Evolutionary conservation across 2,113 vertebrate species (phyloP).

Genomic region (Cynopterus brachyotis): DNA sequence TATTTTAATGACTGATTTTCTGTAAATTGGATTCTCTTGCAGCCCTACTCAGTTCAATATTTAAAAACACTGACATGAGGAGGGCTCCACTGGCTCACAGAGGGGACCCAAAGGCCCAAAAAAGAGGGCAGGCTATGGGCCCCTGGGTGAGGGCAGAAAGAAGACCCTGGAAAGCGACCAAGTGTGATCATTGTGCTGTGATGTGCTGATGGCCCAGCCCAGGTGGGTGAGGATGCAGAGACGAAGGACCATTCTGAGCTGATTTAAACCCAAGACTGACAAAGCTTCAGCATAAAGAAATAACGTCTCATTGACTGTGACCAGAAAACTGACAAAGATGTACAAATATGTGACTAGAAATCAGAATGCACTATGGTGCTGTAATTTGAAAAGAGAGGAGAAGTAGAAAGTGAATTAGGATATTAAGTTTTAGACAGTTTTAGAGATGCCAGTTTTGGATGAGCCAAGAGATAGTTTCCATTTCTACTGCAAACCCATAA

Average conservation of each 20-base stretch:
- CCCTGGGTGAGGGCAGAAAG: accelerated
- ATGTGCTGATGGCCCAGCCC: accelerated
- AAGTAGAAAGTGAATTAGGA: not conserved
- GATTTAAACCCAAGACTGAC: not conserved
- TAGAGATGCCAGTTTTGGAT: not conserved
- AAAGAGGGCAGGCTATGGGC: not conserved
- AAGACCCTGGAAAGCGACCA: accelerated
- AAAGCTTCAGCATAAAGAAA: not conserved
- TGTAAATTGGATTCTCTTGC: not conserved
- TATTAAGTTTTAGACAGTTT: not conserved
- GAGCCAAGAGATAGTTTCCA: not conserved
- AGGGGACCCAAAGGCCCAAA: not conserved
- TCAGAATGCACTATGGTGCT: not conserved
- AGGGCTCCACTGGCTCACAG: not conserved
- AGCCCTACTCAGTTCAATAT: not conserved
- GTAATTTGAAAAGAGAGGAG: not conserved
- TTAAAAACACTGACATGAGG: not conserved
- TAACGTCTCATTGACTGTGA: accelerated
- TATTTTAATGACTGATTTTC: not conserved
- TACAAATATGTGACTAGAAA: not conserved
- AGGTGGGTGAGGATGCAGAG: too few species aligned
- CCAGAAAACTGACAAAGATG: not conserved
- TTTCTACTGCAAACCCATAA: not conserved
- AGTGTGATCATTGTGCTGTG: accelerated
- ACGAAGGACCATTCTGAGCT: not conserved